Conservation (phyloP, 2,113 vertebrate species). For the Orycteropus afer region DNA sequence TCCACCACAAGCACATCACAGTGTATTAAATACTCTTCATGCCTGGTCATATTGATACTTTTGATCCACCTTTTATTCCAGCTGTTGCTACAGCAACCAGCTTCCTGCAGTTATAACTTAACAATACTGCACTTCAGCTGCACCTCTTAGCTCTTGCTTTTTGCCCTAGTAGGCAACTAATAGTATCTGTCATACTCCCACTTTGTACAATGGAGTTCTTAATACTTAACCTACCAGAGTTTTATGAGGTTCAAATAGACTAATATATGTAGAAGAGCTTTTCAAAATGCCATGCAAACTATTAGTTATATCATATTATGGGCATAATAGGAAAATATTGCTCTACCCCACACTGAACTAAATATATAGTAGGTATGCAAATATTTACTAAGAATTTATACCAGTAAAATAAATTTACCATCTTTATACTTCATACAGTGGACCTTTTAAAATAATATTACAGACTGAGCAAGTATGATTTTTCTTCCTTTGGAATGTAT, state of each 20-base stretch:
- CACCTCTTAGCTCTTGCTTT: neutral
- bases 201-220: neutral
- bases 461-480: neutral
- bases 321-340: neutral
- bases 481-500: conserved; percentile 48
- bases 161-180: neutral
- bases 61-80: neutral
- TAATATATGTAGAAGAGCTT: neutral
- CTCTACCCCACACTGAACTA: neutral
- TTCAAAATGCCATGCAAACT: neutral
- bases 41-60: neutral
- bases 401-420: neutral
- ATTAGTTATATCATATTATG: neutral
- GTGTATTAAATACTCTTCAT: neutral
- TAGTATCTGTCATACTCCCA: neutral
- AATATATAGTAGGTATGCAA: neutral
- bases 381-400: conserved; percentile 12
- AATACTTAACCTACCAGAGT: neutral
- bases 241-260: neutral
- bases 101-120: neutral
- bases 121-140: neutral
- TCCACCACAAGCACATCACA: neutral
- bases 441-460: neutral
- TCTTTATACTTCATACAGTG: neutral
- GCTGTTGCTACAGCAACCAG: neutral